phyloP scores from a whole-genome alignment of 23 tunicate species.

The Styela clava region DNA sequence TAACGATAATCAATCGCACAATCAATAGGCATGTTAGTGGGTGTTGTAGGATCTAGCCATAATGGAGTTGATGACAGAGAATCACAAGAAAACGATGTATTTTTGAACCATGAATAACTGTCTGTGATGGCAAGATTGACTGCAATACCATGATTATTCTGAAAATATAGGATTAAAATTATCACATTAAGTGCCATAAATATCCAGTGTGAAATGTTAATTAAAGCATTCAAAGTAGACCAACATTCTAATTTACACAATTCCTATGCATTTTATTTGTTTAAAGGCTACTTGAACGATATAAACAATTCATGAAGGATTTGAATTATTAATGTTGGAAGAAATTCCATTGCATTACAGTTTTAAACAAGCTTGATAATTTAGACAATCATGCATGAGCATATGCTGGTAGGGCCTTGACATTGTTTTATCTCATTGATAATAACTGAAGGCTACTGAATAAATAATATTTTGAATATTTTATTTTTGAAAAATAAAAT shows the following conservation, averaged over 20 bases:
- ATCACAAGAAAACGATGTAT: slow-evolving; percentile 36
- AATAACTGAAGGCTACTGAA: no score
- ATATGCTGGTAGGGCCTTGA: no score
- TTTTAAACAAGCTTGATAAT: no score
- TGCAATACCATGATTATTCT: slow-evolving; percentile 38
- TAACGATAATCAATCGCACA: slow-evolving; percentile 57
- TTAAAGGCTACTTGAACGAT: not conserved
- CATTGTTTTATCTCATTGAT: no score
- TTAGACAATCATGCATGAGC: no score
- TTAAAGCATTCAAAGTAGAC: no score
- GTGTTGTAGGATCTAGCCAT: not conserved
- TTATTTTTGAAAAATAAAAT: not conserved
- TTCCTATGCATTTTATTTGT: no score
- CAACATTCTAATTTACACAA: no score
- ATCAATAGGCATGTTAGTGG: not conserved
- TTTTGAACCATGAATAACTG: slow-evolving; percentile 53
- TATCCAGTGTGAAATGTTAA: no score
- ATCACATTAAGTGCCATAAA: not conserved
- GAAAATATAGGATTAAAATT: not conserved
- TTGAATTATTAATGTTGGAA: no score
- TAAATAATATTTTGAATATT: no score
- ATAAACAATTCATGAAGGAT: not conserved
- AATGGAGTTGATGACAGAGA: not conserved
- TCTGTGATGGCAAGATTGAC: slow-evolving; percentile 66
- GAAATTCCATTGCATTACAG: no score